A percentile compares a stretch with the other conserved stretches of the same genome.
phyloP scores from a whole-genome alignment of 2,888 invertebrate genomes.

The Himalopsyche anomala region DNA sequence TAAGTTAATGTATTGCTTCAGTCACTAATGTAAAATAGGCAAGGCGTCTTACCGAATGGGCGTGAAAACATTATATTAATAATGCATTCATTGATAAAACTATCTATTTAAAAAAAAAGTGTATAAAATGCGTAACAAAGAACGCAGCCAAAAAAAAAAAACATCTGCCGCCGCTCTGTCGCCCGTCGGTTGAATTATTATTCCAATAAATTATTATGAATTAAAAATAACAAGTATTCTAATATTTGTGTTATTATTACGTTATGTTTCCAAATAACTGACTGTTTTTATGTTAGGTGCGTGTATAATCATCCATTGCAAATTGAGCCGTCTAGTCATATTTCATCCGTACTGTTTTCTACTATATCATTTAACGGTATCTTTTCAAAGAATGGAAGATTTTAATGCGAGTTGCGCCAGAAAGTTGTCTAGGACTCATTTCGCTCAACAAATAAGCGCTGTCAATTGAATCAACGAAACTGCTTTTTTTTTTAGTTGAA shows the following conservation, averaged over 20 bases:
- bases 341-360: too few relatives aligned
- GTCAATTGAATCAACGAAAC: too few relatives aligned
- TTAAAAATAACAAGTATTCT: neutral
- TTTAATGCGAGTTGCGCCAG: too few relatives aligned
- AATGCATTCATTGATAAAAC: neutral
- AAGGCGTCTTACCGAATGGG: neutral
- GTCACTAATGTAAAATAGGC: too few relatives aligned
- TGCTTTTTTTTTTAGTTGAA: too few relatives aligned
- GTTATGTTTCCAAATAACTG: conserved; percentile 33
- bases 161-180: neutral
- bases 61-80: neutral
- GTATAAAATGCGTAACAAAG: neutral
- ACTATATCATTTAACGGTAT: too few relatives aligned
- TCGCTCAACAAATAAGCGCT: too few relatives aligned
- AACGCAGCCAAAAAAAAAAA: neutral
- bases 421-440: too few relatives aligned
- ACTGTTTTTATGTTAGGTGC: neutral
- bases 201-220: conserved; percentile 24
- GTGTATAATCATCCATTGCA: too few relatives aligned
- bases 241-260: conserved; percentile 34
- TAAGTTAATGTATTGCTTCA: too few relatives aligned
- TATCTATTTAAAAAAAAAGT: neutral
- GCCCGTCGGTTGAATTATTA: neutral
- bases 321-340: too few relatives aligned
- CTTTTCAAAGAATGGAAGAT: too few relatives aligned